A percentile compares a stretch with the other conserved stretches of the same genome.
These are phyloP conservation scores for Drosophila picticornis DNA, from an alignment of 2,888 invertebrate genomes.

Conservation along the genomic window DNA sequence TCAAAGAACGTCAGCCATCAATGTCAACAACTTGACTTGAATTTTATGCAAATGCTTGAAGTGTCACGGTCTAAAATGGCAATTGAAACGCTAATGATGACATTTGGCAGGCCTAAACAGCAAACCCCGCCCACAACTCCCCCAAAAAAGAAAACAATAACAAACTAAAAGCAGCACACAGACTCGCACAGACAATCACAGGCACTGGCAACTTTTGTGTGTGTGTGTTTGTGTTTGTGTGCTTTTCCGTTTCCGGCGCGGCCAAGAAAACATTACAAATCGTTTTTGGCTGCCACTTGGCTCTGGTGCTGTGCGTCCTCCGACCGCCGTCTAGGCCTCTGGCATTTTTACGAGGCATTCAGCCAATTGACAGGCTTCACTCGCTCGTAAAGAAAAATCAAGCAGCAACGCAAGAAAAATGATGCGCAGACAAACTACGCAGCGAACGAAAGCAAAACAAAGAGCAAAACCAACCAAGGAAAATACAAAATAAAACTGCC, in stretches of 20 bases:
- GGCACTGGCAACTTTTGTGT: conserved; percentile 5
- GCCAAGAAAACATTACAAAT: conserved; percentile 79
- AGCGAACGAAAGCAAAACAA: conserved; percentile 24
- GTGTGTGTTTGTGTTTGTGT: conserved; percentile 19
- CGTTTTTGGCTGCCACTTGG: conserved; percentile 67
- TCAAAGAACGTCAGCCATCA: conserved; percentile 63
- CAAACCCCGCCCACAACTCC: not conserved
- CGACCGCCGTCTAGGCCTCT: conserved; percentile 64
- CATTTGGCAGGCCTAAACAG: conserved; percentile 79
- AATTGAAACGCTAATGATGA: conserved; percentile 82
- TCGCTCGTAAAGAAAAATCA: conserved; percentile 78
- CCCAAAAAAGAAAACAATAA: conserved; percentile 65
- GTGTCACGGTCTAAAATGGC: conserved; percentile 79
- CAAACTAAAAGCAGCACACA: conserved; percentile 69
- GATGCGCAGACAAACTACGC: conserved; percentile 73
- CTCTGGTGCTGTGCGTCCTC: conserved; percentile 17
- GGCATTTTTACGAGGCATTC: conserved; percentile 81
- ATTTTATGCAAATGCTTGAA: conserved; percentile 77
- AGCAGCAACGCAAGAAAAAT: conserved; percentile 72
- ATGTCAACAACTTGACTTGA: conserved; percentile 73
- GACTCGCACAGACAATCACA: conserved; percentile 21
- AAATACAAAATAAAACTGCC: conserved; percentile 40
- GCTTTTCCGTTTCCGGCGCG: conserved; percentile 78
- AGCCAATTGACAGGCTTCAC: conserved; percentile 82
- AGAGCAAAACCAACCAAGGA: conserved; percentile 5